phyloP scores from a whole-genome alignment of 2,888 invertebrate genomes.

The Ctena decussata region DNA sequence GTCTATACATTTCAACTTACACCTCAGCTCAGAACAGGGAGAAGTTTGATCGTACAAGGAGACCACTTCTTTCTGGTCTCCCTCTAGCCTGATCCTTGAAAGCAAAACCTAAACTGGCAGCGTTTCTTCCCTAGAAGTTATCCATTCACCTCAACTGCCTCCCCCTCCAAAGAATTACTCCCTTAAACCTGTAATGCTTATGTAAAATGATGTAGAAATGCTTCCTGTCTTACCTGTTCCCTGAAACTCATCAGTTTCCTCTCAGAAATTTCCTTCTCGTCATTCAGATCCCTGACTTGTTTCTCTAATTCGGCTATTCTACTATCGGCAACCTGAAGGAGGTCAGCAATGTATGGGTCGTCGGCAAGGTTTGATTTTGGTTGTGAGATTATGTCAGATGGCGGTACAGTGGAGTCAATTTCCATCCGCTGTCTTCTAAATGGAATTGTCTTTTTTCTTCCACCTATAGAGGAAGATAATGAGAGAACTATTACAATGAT shows the following conservation, averaged over 20 bases:
- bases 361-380: conserved; percentile 72
- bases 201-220: too few relatives aligned
- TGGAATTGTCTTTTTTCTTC: conserved; percentile 86
- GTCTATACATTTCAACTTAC: too few relatives aligned
- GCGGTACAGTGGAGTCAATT: conserved; percentile 84
- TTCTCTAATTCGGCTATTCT: conserved; percentile 82
- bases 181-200: too few relatives aligned
- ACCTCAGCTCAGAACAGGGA: too few relatives aligned
- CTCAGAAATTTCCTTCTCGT: conserved; percentile 82
- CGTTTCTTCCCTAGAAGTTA: too few relatives aligned
- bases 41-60: too few relatives aligned
- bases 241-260: conserved; percentile 83
- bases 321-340: conserved; percentile 86
- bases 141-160: too few relatives aligned
- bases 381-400: conserved; percentile 60
- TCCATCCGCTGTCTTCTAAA: conserved; percentile 87
- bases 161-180: too few relatives aligned
- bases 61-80: too few relatives aligned
- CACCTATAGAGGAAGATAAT: conserved; percentile 60
- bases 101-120: too few relatives aligned
- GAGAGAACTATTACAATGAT: too few relatives aligned
- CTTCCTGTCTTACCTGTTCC: conserved; percentile 84
- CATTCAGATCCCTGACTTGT: conserved; percentile 73
- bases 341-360: conserved; percentile 86
- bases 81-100: too few relatives aligned